phyloP scores from a whole-genome alignment of 2,113 vertebrate species.

The Pluvialis apricaria region DNA sequence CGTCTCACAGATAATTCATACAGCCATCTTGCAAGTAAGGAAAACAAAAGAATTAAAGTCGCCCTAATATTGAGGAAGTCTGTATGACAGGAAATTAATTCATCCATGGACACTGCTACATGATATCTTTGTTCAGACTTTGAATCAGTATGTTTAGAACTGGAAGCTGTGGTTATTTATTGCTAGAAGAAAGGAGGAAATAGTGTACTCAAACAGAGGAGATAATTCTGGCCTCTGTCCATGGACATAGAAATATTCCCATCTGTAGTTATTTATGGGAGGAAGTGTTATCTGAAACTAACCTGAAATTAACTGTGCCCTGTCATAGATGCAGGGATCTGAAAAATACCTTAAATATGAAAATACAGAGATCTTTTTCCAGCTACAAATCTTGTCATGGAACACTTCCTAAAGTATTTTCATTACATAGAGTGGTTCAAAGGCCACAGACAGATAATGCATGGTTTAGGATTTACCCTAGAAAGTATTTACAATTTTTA shows the following conservation, averaged over 20 bases:
- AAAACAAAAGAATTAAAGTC: neutral
- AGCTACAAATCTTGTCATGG: neutral
- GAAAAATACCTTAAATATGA: neutral
- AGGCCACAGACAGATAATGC: neutral
- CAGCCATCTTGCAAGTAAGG: neutral
- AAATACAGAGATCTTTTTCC: neutral
- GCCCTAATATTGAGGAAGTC: neutral
- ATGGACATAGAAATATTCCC: neutral
- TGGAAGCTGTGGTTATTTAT: neutral
- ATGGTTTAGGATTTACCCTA: neutral
- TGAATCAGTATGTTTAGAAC: neutral
- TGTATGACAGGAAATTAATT: neutral
- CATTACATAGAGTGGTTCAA: neutral
- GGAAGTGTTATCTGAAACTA: neutral
- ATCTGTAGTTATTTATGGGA: neutral
- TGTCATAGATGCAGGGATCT: neutral
- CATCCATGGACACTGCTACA: fast-evolving
- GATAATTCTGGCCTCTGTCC: neutral
- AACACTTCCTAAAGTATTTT: neutral
- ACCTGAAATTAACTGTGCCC: neutral
- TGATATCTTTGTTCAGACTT: neutral
- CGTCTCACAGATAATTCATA: neutral
- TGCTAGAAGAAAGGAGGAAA: neutral
- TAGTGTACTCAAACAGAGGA: neutral
- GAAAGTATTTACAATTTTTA: neutral